Evolutionary conservation across 2,113 vertebrate species (phyloP).

Genomic region (Paralichthys olivaceus): DNA sequence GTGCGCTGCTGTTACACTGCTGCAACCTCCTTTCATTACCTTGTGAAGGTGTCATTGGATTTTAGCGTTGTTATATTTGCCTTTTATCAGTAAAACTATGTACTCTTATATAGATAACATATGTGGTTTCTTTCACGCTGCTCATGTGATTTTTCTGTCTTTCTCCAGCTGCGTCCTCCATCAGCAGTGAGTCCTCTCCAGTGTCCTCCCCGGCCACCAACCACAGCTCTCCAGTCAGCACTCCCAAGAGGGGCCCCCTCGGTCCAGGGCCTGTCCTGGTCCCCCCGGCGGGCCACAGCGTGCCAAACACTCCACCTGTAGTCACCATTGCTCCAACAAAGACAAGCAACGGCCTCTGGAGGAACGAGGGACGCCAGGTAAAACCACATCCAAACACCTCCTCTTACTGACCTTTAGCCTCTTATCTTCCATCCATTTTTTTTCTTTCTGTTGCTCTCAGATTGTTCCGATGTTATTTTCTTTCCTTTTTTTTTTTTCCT

Average conservation of each 20-base stretch:
- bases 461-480: neutral
- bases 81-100: conserved; percentile 11
- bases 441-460: neutral
- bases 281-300: conserved; percentile 90
- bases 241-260: conserved; percentile 95
- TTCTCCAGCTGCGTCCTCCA: conserved; percentile 88
- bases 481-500: neutral
- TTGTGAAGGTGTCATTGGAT: conserved; percentile 12
- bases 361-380: conserved; percentile 95
- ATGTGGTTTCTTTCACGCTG: neutral
- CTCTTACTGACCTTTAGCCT: neutral
- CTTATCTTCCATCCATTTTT: neutral
- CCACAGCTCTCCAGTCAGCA: conserved; percentile 97
- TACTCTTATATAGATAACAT: neutral
- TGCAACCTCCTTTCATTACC: conserved; percentile 24
- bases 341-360: conserved; percentile 97
- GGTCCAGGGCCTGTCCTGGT: conserved; percentile 95
- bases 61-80: conserved; percentile 18
- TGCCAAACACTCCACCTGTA: conserved; percentile 96
- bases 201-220: conserved; percentile 98
- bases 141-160: conserved; percentile 29
- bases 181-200: conserved; percentile 97
- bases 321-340: conserved; percentile 99
- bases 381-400: neutral
- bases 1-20: conserved; percentile 26